These are phyloP conservation scores for Arizona elegans DNA, from an alignment of 2,113 vertebrate species.

Conservation along the genomic window DNA sequence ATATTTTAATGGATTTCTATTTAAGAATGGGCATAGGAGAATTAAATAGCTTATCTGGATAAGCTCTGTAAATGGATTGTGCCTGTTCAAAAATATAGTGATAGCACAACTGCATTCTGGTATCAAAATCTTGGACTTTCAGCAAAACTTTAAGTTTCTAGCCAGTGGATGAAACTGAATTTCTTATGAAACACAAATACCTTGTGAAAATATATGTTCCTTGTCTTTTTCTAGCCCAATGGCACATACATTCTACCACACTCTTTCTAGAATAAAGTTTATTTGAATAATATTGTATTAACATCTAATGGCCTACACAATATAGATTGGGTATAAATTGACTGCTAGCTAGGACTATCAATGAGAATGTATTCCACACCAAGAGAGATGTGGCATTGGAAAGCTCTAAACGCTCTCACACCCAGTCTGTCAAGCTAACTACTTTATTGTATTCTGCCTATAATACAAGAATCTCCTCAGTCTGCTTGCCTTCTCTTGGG, in stretches of 20 bases:
- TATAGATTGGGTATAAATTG: neutral
- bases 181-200: neutral
- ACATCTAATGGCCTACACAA: neutral
- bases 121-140: neutral
- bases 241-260: neutral
- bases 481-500: neutral
- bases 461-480: neutral
- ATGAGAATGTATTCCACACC: neutral
- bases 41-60: neutral
- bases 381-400: neutral
- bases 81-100: neutral
- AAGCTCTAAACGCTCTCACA: neutral
- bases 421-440: neutral
- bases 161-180: neutral
- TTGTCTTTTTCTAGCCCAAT: neutral
- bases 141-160: neutral
- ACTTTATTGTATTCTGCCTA: neutral
- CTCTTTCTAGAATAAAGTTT: neutral
- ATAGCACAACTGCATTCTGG: neutral
- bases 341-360: neutral
- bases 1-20: constrained; percentile 10
- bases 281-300: neutral
- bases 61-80: constrained; percentile 1
- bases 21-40: neutral
- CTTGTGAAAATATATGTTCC: neutral